phyloP scores from a whole-genome alignment of 2,113 vertebrate species.

The Podarcis muralis region DNA sequence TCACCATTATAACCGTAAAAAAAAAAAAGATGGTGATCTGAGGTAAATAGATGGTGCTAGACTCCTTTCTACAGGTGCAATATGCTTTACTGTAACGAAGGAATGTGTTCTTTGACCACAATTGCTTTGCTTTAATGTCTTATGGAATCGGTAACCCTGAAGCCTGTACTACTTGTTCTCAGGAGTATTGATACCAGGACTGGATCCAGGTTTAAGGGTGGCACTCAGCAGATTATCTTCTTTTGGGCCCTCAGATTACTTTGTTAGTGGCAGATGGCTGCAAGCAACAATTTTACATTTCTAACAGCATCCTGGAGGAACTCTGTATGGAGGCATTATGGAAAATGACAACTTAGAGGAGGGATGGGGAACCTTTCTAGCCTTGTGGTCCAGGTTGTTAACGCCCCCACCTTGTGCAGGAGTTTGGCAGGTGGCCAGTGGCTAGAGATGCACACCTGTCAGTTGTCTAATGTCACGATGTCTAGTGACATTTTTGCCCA shows the following conservation, averaged over 20 bases:
- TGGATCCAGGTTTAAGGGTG: not conserved
- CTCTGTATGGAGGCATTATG: not conserved
- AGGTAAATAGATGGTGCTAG: constrained; percentile 53
- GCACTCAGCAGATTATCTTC: not conserved
- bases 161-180: not conserved
- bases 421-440: too few relatives aligned
- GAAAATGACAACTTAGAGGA: not conserved
- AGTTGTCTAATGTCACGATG: too few relatives aligned
- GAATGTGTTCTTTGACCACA: constrained; percentile 12
- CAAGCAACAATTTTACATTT: not conserved
- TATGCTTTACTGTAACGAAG: constrained; percentile 58
- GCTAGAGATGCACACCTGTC: too few relatives aligned
- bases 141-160: not conserved
- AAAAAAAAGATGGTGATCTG: not conserved
- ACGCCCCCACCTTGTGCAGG: too few relatives aligned
- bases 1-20: not conserved
- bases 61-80: constrained; percentile 45
- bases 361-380: too few relatives aligned
- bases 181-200: not conserved
- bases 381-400: too few relatives aligned
- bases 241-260: not conserved
- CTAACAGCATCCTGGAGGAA: not conserved
- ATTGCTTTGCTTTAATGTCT: not conserved
- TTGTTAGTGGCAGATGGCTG: not conserved
- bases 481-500: too few relatives aligned